Percentiles rank a stretch among this genome's conserved stretches.
phyloP scores from a whole-genome alignment of 2,888 invertebrate genomes.

The Criorhina ranunculi region DNA sequence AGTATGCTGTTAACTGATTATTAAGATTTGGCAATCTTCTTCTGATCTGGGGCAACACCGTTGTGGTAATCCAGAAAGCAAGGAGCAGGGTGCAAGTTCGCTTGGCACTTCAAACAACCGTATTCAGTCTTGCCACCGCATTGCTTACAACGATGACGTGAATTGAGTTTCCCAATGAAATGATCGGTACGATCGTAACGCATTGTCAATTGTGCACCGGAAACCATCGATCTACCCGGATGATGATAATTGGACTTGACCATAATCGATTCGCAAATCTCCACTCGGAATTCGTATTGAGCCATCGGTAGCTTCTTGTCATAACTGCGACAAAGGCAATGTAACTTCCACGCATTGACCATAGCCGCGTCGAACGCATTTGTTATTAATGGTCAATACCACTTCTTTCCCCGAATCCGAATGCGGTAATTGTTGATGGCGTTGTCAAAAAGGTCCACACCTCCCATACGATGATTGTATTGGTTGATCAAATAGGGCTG shows the following conservation, averaged over 20 bases:
- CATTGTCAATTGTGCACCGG: slow-evolving; percentile 40
- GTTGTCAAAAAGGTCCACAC: neutral
- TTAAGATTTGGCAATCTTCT: neutral
- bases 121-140: slow-evolving; percentile 39
- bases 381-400: neutral
- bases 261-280: slow-evolving; percentile 26
- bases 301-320: slow-evolving; percentile 5
- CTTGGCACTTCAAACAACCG: slow-evolving; percentile 38
- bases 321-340: neutral
- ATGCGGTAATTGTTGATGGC: neutral
- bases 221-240: slow-evolving; percentile 36
- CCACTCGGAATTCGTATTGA: slow-evolving; percentile 26
- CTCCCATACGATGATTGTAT: too few relatives aligned
- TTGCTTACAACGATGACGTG: slow-evolving; percentile 28
- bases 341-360: neutral
- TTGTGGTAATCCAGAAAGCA: slow-evolving; percentile 50
- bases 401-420: neutral
- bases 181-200: slow-evolving; percentile 40
- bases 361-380: neutral
- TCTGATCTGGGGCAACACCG: slow-evolving; percentile 24
- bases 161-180: slow-evolving; percentile 37
- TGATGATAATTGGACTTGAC: slow-evolving; percentile 40
- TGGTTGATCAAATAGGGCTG: too few relatives aligned
- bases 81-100: slow-evolving; percentile 34
- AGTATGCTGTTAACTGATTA: slow-evolving; percentile 8